A percentile compares a stretch with the other conserved stretches of the same genome.
Evolutionary conservation across 2,113 vertebrate genomes (phyloP).

Genomic region (Vulpes vulpes): DNA sequence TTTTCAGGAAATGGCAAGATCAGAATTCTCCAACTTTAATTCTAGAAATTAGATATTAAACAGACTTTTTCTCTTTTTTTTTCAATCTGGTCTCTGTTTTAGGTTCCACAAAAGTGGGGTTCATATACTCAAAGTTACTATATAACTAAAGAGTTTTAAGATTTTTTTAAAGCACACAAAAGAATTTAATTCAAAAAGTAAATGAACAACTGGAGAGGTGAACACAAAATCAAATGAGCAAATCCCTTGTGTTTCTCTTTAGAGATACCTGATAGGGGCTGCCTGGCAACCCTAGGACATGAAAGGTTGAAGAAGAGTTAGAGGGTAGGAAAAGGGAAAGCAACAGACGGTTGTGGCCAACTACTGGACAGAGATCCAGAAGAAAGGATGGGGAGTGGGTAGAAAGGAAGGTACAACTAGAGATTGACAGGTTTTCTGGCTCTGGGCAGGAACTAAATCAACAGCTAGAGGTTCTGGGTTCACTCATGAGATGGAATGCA

Average conservation of each 20-base stretch:
- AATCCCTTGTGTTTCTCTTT: background rate
- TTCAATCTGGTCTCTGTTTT: conserved; percentile 6
- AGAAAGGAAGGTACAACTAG: background rate
- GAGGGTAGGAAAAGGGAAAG: background rate
- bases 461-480: background rate
- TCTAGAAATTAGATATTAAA: conserved; percentile 1
- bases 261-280: background rate
- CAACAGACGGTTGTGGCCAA: background rate
- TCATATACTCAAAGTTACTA: background rate
- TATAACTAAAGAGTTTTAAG: background rate
- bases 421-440: background rate
- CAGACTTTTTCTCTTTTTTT: background rate
- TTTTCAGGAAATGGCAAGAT: background rate
- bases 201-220: background rate
- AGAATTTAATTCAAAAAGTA: conserved; percentile 38
- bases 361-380: background rate
- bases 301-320: background rate
- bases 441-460: background rate
- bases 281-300: background rate
- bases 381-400: background rate
- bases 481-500: background rate
- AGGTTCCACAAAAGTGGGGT: background rate
- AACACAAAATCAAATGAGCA: background rate
- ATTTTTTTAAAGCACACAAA: background rate
- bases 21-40: background rate